phyloP scores from a whole-genome alignment of 1,140 invertebrate genomes.

The Drosophila orosa region DNA sequence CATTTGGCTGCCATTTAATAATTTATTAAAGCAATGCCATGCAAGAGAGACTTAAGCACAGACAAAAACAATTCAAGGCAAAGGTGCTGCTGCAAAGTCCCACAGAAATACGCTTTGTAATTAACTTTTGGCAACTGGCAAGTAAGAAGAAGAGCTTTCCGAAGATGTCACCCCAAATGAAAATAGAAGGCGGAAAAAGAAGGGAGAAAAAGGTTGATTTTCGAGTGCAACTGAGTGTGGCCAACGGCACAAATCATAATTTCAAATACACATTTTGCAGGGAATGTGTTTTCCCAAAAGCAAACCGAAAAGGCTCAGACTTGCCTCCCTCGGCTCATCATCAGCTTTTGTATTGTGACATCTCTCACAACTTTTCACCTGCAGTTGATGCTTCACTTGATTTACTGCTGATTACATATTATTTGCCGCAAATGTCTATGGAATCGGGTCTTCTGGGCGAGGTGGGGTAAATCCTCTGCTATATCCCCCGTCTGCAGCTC shows the following conservation, averaged over 20 bases:
- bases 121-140: conserved; percentile 72
- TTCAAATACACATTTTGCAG: conserved; percentile 64
- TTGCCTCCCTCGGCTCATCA: conserved; percentile 23
- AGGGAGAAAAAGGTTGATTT: background rate
- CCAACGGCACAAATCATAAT: conserved; percentile 78
- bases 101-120: conserved; percentile 59
- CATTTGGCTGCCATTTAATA: conserved; percentile 32
- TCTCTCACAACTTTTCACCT: conserved; percentile 39
- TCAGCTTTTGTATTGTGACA: conserved; percentile 40
- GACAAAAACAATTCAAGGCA: conserved; percentile 33
- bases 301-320: conserved; percentile 10
- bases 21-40: conserved; percentile 56
- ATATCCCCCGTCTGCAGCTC: conserved; percentile 24
- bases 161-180: conserved; percentile 31
- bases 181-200: conserved; percentile 1
- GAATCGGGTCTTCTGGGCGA: conserved; percentile 19
- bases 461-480: conserved; percentile 23
- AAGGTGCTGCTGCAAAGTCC: conserved; percentile 32
- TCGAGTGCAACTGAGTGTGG: conserved; percentile 51
- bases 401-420: conserved; percentile 79
- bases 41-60: conserved; percentile 23
- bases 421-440: conserved; percentile 59
- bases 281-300: conserved; percentile 32
- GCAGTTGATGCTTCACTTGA: conserved; percentile 66
- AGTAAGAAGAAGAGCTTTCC: conserved; percentile 22